Evolutionary conservation across 2,797 vertebrate genomes (phyloP).

Genomic region (Sebastes jordani): DNA sequence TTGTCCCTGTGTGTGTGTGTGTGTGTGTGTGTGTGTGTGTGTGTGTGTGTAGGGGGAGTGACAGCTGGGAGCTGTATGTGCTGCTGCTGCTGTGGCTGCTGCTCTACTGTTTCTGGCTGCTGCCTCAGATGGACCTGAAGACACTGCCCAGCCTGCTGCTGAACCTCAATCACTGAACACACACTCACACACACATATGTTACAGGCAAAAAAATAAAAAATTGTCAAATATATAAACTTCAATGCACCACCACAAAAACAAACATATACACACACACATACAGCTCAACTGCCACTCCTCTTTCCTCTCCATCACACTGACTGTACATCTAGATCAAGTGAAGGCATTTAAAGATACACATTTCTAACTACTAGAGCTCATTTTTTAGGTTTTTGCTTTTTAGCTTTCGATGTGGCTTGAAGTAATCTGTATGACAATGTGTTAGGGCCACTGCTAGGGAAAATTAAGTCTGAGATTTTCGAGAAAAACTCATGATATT

Average conservation of each 20-base stretch:
- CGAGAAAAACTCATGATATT: background rate
- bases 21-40: conserved; percentile 5
- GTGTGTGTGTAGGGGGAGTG: conserved; percentile 15
- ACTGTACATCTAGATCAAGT: conserved; percentile 21
- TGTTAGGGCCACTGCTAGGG: background rate
- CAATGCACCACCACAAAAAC: background rate
- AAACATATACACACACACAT: background rate
- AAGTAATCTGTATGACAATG: conserved; percentile 3
- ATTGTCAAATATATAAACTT: background rate
- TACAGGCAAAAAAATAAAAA: background rate
- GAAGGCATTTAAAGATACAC: conserved; percentile 40
- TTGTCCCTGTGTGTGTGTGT: background rate
- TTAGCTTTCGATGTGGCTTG: conserved; percentile 46
- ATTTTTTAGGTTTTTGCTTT: conserved; percentile 13
- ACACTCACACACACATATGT: background rate
- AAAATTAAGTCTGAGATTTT: background rate
- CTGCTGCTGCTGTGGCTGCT: conserved; percentile 92
- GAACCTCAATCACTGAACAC: conserved; percentile 68
- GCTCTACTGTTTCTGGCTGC: conserved; percentile 90
- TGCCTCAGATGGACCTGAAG: conserved; percentile 90
- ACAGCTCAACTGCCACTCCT: conserved; percentile 48
- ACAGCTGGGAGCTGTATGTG: conserved; percentile 81
- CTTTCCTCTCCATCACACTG: background rate
- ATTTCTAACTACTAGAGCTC: conserved; percentile 28
- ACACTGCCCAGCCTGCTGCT: conserved; percentile 76